Conservation (phyloP, 53 echinoderm and acorn worm genomes). For the Holothuria leucospilota region DNA sequence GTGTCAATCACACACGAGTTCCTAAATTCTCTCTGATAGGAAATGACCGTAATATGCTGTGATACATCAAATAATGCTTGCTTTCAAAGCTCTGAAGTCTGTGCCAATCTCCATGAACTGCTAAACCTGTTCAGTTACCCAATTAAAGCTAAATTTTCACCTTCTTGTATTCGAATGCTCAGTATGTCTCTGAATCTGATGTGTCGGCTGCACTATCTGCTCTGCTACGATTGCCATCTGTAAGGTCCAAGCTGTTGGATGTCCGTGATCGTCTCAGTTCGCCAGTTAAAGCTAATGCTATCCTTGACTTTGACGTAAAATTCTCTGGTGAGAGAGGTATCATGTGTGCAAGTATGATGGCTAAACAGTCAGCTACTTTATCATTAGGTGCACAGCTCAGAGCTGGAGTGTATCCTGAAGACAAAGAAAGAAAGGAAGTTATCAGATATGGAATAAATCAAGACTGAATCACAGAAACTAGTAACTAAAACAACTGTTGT, state of each 20-base stretch:
- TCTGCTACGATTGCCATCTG: slow-evolving; percentile 86
- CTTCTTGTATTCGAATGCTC: background rate
- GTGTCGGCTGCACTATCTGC: slow-evolving; percentile 94
- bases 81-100: too few species aligned
- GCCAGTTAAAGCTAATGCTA: slow-evolving; percentile 91
- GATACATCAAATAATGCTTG: too few species aligned
- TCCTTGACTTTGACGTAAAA: slow-evolving; percentile 89
- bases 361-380: slow-evolving; percentile 95
- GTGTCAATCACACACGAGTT: too few species aligned
- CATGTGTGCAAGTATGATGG: slow-evolving; percentile 99
- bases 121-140: too few species aligned
- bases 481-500: too few species aligned
- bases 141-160: too few species aligned
- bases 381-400: slow-evolving; percentile 95
- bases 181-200: slow-evolving; percentile 98
- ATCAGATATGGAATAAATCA: too few species aligned
- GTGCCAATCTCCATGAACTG: too few species aligned
- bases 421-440: background rate
- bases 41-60: too few species aligned
- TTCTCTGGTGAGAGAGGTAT: slow-evolving; percentile 95
- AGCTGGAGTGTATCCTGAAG: slow-evolving; percentile 94
- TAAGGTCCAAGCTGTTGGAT: slow-evolving; percentile 87
- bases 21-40: too few species aligned
- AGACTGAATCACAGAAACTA: too few species aligned
- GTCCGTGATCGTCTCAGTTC: slow-evolving; percentile 81